phyloP scores from a whole-genome alignment of 2,113 vertebrate genomes.

The Marmota flaviventris region DNA sequence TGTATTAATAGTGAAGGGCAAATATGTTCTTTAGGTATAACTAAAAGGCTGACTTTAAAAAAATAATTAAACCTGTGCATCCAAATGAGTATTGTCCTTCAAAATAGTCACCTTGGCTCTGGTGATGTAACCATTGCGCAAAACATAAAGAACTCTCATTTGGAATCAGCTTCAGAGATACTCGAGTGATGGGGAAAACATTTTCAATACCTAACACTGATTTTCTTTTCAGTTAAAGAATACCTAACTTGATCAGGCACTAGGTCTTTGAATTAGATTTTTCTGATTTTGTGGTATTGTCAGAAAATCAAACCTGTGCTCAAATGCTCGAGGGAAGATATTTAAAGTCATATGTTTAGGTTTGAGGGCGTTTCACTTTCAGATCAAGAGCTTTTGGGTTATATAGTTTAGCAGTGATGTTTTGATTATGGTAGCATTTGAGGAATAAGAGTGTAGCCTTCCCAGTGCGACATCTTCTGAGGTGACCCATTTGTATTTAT shows the following conservation, averaged over 20 bases:
- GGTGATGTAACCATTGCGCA: conserved; percentile 38
- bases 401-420: background rate
- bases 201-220: conserved; percentile 6
- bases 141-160: conserved; percentile 46
- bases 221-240: conserved; percentile 54
- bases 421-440: conserved; percentile 33
- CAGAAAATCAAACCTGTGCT: conserved; percentile 30
- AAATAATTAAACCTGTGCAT: conserved; percentile 41
- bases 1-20: conserved; percentile 46
- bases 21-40: conserved; percentile 36
- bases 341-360: conserved; percentile 9
- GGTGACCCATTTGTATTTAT: conserved; percentile 65
- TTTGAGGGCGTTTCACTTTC: conserved; percentile 54
- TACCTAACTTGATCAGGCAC: background rate
- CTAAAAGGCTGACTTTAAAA: background rate
- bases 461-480: background rate
- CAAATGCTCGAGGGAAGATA: conserved; percentile 2
- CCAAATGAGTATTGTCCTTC: conserved; percentile 64
- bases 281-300: background rate
- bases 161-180: conserved; percentile 25
- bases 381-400: background rate
- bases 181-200: conserved; percentile 6
- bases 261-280: conserved; percentile 51
- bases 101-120: conserved; percentile 63
- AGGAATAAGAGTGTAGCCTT: conserved; percentile 18